Evolutionary conservation across 1,140 invertebrate species (phyloP), one percentile per base, ranked within the genome.

Genomic region (Lithobius niger): DNA sequence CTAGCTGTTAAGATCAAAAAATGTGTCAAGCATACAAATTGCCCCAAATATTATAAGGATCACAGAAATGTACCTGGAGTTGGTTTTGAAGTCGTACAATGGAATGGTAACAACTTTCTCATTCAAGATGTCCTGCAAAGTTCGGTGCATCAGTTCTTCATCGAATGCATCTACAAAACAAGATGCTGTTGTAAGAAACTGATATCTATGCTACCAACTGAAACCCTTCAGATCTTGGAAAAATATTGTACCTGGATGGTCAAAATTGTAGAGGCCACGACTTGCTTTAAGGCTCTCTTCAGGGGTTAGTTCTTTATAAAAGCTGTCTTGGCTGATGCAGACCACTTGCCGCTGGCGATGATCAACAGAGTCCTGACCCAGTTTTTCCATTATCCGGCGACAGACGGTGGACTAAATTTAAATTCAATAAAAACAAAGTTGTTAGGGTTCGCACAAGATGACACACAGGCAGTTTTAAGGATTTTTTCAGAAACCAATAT

Each of bases 391-490:
- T 60, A 98, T 97, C 60, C 89, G 83, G 64, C 88, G 83, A 70
- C 94, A 97, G 62, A 98, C 94, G 62, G 93, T 94, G 3, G 89
- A 94, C 90, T 96, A n/a, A n/a, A n/a, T n/a, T n/a, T n/a, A n/a
- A n/a, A n/a, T n/a, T n/a, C n/a, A n/a, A n/a, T n/a, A n/a, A n/a
- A n/a, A n/a, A n/a, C n/a, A n/a, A n/a, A n/a, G n/a, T n/a, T n/a
- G n/a, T n/a, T n/a, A n/a, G n/a, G n/a, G n/a, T n/a, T n/a, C n/a
- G n/a, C n/a, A n/a, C n/a, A n/a, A n/a, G n/a, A n/a, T n/a, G n/a
- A n/a, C n/a, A n/a, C n/a, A n/a, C n/a, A n/a, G n/a, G n/a, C n/a
- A n/a, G n/a, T n/a, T n/a, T n/a, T n/a, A n/a, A n/a, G n/a, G n/a
- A n/a, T n/a, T n/a, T n/a, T n/a, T n/a, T n/a, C n/a, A n/a, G n/a